Conservation (phyloP, 2,888 invertebrate genomes). For the Carterocephalus palaemon region DNA sequence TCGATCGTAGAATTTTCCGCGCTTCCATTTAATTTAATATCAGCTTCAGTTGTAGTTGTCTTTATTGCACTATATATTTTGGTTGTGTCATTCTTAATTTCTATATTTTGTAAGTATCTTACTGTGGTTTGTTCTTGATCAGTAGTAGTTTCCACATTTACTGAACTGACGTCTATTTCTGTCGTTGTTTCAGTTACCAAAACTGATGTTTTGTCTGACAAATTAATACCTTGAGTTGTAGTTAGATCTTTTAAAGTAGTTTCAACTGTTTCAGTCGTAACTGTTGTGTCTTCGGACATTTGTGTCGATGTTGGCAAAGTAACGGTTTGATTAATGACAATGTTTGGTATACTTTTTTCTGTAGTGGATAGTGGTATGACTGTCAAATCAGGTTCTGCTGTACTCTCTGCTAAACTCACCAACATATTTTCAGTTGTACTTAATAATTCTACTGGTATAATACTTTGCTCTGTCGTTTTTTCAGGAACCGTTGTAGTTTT, state of each 20-base stretch:
- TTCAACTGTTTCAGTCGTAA: slow-evolving; percentile 36
- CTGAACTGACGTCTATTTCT: slow-evolving; percentile 1
- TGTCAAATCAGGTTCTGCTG: slow-evolving; percentile 57
- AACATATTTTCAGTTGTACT: slow-evolving; percentile 61
- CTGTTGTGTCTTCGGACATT: slow-evolving; percentile 38
- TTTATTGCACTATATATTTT: slow-evolving; percentile 3
- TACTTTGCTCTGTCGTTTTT: slow-evolving; percentile 50
- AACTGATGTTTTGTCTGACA: slow-evolving; percentile 5
- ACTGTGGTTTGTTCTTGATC: slow-evolving; percentile 27
- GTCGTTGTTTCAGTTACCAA: slow-evolving; percentile 1
- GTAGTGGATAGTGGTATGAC: slow-evolving; percentile 64
- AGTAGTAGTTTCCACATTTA: slow-evolving; percentile 1
- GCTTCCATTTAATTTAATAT: slow-evolving; percentile 14
- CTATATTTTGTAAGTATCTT: slow-evolving; percentile 1
- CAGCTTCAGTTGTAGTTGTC: slow-evolving; percentile 1
- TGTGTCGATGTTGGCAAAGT: slow-evolving; percentile 52
- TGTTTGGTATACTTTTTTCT: slow-evolving; percentile 38
- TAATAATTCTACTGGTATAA: slow-evolving; percentile 65
- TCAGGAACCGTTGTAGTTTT: slow-evolving; percentile 25
- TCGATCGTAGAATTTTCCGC: slow-evolving; percentile 20
- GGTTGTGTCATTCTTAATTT: slow-evolving; percentile 1
- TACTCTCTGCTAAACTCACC: slow-evolving; percentile 54
- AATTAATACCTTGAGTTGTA: slow-evolving; percentile 25
- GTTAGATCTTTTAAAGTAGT: slow-evolving; percentile 30
- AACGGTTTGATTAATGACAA: slow-evolving; percentile 52